Percentiles rank a stretch among this genome's conserved stretches.
These are phyloP conservation scores for Leuctra nigra DNA, from an alignment of 2,888 invertebrate genomes.

Conservation along the genomic window DNA sequence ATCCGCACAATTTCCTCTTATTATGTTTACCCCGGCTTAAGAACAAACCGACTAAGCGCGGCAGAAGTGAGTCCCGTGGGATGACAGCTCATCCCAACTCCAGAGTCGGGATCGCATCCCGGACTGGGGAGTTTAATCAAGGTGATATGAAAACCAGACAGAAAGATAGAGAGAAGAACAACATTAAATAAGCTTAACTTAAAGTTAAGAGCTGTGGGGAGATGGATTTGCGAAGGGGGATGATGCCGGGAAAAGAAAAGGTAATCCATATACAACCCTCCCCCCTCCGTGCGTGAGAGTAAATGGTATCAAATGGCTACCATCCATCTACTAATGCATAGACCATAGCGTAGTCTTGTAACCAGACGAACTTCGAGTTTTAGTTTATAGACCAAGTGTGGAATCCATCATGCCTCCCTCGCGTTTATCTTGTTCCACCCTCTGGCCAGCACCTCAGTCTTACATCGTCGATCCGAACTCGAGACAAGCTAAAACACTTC, in stretches of 20 bases:
- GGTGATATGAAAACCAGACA: conserved; percentile 15
- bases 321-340: conserved; percentile 6
- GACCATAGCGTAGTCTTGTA: background rate
- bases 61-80: conserved; percentile 9
- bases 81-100: too few species aligned
- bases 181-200: conserved; percentile 18
- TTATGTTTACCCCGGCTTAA: conserved; percentile 4
- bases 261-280: conserved; percentile 5
- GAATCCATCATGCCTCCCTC: conserved; percentile 13
- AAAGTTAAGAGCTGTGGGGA: conserved; percentile 9
- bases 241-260: conserved; percentile 1
- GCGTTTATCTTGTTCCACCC: background rate
- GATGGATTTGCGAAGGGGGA: background rate
- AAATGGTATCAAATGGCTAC: conserved; percentile 12
- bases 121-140: conserved; percentile 10
- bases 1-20: background rate
- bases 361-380: conserved; percentile 13
- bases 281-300: background rate
- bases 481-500: too few species aligned
- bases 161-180: background rate
- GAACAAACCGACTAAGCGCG: too few species aligned
- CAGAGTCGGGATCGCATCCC: too few species aligned
- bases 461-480: background rate
- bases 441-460: background rate
- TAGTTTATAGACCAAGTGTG: conserved; percentile 14